Base-by-base conservation (phyloP, 2,888 invertebrate species). In the Amiota minor region DNA sequence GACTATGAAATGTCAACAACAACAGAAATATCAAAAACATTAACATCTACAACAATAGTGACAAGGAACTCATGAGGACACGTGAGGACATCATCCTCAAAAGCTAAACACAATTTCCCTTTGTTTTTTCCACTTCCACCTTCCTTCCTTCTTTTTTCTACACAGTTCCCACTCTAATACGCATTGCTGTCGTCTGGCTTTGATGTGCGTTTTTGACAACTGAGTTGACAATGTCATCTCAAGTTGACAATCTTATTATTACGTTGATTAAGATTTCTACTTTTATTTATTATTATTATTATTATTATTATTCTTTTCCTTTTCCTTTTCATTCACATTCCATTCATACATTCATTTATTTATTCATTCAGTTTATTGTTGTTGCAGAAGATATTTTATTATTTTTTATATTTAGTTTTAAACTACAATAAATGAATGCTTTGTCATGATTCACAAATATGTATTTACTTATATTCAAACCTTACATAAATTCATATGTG, bases 171-270 rank as follows among this genome's bases (percentile, higher is more conserved):
- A 18, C 20, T 55, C 59, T 59, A 23, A 23, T 59, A 18, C 3
- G 18, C 81, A 80, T 85, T 79, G 81, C 77, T 79, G 80, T 79
- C 83, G 86, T 80, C 87, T 87, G 86, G 78, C 83, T 86, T 85
- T 88, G 88, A 89, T 88, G 88, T 84, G 85, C 81, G 81, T 83
- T 85, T 89, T 86, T 89, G 88, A 89, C 89, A 88, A 86, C 82
- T 87, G 87, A 88, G 87, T 89, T 89, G 89, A 89, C 88, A 89
- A 87, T 87, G 89, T 88, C 89, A 89, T 89, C 89, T 87, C 83
- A 84, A 82, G 87, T 84, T 89, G 88, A 89, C 88, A 87, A 80
- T 84, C 86, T 86, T 83, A 87, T 87, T 88, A 87, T 87, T 68
- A 68, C 53, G 67, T 68, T 68, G 67, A 68, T 68, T 23, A 68